Evolutionary conservation across 2,113 vertebrate genomes (phyloP), one percentile per base, ranked within the genome.

Genomic region (Gopherus flavomarginatus): DNA sequence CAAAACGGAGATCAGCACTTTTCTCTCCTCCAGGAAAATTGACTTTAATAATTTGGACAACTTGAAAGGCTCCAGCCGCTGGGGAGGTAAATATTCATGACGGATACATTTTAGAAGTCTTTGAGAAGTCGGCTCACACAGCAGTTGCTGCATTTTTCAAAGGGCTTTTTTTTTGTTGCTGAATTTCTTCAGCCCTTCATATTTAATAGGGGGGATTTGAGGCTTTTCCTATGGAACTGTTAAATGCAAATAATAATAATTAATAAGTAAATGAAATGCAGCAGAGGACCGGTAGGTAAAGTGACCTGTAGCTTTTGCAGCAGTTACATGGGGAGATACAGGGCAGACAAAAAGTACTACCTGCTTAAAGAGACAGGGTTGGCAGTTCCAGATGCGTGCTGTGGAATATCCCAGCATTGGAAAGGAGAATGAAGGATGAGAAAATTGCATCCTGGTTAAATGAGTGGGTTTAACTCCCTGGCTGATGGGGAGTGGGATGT

Each of bases 21-120:
- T 91, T n/a, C 57, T 96, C 31, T 81, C 92, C 82, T 95, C 82
- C 77, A 79, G 90, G 62, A 97, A 95, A 93, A 93, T 17, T 77
- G 59, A 88, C 92, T 97, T 97, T 92, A 97, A 92, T 89, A 92
- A 96, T 92, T 5, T 91, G 94, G 91, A 95, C 85, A 94, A 94
- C 85, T 87, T 96, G 92, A 97, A 95, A 97, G 91, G 84, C 90
- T 97, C 91, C 92, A 94, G 93, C 92, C 83, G 57, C 59, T 13
- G 94, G 94, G 81, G 26, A 69, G 93, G 83, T 88, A 92, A 97
- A 96, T 97, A 97, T 96, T 97, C 83, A 96, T 87, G 88, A 93
- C n/a, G 26, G 72, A 81, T 90, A 52, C 0, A 0, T 88, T 94
- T 92, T 92, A 24, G 80, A 85, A 84, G 78, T 75, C 47, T 89